Evolutionary conservation across 1,140 invertebrate species (phyloP).

Genomic region (Bombus confusus): DNA sequence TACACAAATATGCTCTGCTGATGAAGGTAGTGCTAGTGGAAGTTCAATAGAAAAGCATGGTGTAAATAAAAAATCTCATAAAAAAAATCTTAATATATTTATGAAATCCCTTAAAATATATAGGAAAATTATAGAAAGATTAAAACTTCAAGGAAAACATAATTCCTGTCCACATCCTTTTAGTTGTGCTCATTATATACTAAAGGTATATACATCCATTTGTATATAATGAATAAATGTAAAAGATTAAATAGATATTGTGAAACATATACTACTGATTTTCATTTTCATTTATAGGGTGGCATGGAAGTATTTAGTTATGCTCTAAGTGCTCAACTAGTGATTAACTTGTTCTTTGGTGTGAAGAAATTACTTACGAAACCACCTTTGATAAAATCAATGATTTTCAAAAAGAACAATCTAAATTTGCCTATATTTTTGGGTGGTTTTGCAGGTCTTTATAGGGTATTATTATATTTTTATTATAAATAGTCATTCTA

Average conservation of each 20-base stretch:
- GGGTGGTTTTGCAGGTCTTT: constrained; percentile 85
- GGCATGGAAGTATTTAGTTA: constrained; percentile 84
- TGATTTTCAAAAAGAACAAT: constrained; percentile 83
- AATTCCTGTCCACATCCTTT: constrained; percentile 84
- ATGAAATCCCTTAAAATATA: constrained; percentile 81
- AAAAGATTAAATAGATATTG: constrained; percentile 22
- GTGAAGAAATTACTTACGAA: constrained; percentile 81
- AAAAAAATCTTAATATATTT: constrained; percentile 77
- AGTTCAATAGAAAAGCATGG: constrained; percentile 2
- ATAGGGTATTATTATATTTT: constrained; percentile 81
- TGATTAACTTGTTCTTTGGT: constrained; percentile 83
- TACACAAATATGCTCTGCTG: constrained; percentile 49
- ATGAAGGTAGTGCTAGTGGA: neutral
- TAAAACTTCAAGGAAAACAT: constrained; percentile 83
- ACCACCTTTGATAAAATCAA: constrained; percentile 81
- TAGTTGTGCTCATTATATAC: constrained; percentile 84
- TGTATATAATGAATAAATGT: constrained; percentile 35
- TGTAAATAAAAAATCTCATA: constrained; percentile 58
- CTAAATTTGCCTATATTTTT: constrained; percentile 85
- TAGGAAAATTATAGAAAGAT: constrained; percentile 78
- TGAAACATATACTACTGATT: neutral
- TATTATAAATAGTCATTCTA: constrained; percentile 33
- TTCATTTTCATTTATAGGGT: constrained; percentile 81
- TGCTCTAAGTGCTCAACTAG: constrained; percentile 85
- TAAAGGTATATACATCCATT: constrained; percentile 81